Percentiles rank a stretch among this genome's conserved stretches.
phyloP scores from a whole-genome alignment of 2,113 vertebrate genomes.

The Chrysochloris asiatica region DNA sequence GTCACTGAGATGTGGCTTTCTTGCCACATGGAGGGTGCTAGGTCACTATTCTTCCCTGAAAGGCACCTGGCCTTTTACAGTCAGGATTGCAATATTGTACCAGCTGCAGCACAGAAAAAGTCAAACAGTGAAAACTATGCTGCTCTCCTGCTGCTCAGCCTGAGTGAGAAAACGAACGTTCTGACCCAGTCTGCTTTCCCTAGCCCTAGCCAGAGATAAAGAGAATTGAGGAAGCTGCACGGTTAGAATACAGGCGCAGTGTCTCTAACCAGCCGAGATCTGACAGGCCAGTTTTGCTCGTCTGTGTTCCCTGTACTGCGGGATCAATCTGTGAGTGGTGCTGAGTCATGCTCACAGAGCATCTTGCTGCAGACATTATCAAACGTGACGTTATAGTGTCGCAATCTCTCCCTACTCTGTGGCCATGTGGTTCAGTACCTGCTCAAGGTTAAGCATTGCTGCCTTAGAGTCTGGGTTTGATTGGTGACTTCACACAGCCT shows the following conservation, averaged over 20 bases:
- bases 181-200: background rate
- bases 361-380: background rate
- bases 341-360: slow-evolving; percentile 56
- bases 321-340: background rate
- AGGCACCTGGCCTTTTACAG: background rate
- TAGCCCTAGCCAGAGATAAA: background rate
- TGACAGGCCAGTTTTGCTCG: background rate
- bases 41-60: background rate
- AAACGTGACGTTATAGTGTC: background rate
- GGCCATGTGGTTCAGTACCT: slow-evolving; percentile 4
- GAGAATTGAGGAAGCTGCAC: background rate
- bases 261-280: background rate
- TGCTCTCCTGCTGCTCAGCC: background rate
- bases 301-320: background rate
- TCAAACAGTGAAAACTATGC: background rate
- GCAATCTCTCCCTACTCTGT: background rate
- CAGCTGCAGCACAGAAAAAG: background rate
- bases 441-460: background rate
- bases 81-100: too few species aligned
- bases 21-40: background rate
- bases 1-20: background rate
- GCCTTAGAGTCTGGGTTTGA: background rate
- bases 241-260: background rate
- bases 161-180: background rate
- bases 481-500: background rate